phyloP scores from a whole-genome alignment of 2,113 vertebrate genomes.

The Albula goreensis region DNA sequence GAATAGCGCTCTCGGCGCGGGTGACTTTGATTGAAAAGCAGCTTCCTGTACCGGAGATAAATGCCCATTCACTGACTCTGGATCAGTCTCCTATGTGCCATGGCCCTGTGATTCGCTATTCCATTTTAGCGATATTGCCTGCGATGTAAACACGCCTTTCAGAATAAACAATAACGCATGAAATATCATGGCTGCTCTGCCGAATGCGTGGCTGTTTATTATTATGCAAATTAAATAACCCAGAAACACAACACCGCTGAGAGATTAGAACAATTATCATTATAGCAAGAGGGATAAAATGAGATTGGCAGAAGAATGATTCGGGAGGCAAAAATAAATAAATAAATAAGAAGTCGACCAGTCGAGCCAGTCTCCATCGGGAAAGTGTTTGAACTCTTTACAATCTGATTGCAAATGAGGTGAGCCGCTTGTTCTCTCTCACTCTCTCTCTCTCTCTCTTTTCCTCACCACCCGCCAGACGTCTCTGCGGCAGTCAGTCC shows the following conservation, averaged over 20 bases:
- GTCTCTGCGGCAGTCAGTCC: neutral
- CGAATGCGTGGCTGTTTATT: constrained; percentile 4
- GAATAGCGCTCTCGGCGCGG: neutral
- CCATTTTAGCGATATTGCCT: neutral
- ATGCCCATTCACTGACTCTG: neutral
- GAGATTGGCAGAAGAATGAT: constrained; percentile 12
- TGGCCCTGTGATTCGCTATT: neutral
- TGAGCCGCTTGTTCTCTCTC: neutral
- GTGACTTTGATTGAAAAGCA: constrained; percentile 2
- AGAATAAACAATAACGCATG: constrained; percentile 1
- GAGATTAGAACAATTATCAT: constrained; percentile 26
- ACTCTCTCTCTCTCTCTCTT: no score
- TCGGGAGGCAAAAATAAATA: neutral
- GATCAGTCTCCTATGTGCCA: neutral
- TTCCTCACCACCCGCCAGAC: neutral
- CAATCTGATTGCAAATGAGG: constrained; percentile 27
- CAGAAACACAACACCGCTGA: neutral
- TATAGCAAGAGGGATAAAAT: constrained; percentile 16
- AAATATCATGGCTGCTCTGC: neutral
- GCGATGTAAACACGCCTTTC: neutral
- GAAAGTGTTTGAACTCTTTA: constrained; percentile 7
- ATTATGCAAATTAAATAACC: constrained; percentile 14
- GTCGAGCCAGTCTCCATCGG: constrained; percentile 8
- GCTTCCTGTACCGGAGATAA: neutral
- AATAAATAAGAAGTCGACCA: neutral